Base-by-base conservation (phyloP, 2,888 invertebrate genomes). In the Chrysomela aeneicollis region DNA sequence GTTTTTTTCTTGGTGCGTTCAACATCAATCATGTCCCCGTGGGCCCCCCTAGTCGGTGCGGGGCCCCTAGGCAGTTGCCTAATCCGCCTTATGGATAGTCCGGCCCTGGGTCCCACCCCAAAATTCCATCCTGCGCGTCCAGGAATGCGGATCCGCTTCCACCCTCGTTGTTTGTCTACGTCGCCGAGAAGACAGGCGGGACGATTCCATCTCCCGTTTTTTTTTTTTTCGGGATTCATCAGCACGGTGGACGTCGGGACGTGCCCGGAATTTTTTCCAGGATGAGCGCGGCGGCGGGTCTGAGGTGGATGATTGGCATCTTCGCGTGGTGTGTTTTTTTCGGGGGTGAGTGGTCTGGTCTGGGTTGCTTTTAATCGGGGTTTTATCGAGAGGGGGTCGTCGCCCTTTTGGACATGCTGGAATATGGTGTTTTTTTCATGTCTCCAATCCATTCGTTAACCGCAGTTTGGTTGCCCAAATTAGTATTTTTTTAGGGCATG, bases 111-210 rank as follows among this genome's bases (percentile, higher is more conserved):
- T n/a, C n/a, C n/a, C n/a, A n/a, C n/a, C n/a, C n/a, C n/a, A n/a
- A n/a, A n/a, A 42, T n/a, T 26, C 6, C 42, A 66, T 54, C 62
- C 59, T 26, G 12, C 42, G 12, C 59, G 51, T 62, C 47, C 57
- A 46, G 66, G 66, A 66, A 66, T 66, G 66, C 59, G 42, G 59
- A 21, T 26, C 19, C 49, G 54, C 58, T 62, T 66, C 55, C 59
- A 51, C 51, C 54, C 55, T 51, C 53, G 55, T 62, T 59, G 52
- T 46, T 35, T 55, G 51, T 51, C 19, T 35, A 51, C 26, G 26
- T 21, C 21, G 37, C 17, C 46, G 42, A 46, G 15, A 26, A 32
- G 26, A 35, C 46, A 54, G 37, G 47, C 54, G 49, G 47, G 32
- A 58, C 55, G 57, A 59, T 21, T 35, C 42, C 26, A 55, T 55